These are phyloP conservation scores for Buceros bicornis DNA, from an alignment of 2,797 vertebrate genomes.

Conservation along the genomic window DNA sequence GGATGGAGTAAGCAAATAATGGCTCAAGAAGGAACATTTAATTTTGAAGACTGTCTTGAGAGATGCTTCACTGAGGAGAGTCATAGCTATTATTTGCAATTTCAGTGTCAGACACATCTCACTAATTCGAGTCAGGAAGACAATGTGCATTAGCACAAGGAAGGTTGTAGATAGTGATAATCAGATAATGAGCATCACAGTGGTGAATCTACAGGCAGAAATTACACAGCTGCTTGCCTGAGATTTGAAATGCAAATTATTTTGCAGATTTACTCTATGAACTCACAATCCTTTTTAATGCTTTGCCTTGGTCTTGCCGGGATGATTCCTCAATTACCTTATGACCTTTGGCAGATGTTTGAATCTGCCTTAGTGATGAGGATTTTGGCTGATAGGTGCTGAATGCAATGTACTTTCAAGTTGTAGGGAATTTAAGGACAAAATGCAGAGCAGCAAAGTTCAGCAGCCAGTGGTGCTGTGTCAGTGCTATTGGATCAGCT, in stretches of 20 bases:
- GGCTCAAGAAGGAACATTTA: slow-evolving; percentile 53
- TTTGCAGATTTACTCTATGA: neutral
- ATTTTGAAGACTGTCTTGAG: slow-evolving; percentile 64
- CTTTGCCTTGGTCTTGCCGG: neutral
- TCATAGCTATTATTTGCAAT: slow-evolving; percentile 64
- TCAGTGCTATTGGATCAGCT: neutral
- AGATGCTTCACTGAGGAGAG: slow-evolving; percentile 53
- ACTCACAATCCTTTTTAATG: neutral
- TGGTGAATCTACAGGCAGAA: slow-evolving; percentile 49
- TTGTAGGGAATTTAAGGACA: neutral
- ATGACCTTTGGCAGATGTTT: neutral
- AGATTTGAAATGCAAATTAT: slow-evolving; percentile 49
- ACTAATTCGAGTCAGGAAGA: slow-evolving; percentile 50
- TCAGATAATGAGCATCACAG: slow-evolving; percentile 61
- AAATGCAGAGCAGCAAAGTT: neutral
- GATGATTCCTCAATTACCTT: neutral
- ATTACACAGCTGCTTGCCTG: neutral
- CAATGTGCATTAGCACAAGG: neutral
- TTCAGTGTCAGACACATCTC: slow-evolving; percentile 52
- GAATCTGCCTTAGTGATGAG: neutral
- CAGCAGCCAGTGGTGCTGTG: neutral
- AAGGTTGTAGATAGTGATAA: slow-evolving; percentile 18
- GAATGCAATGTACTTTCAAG: neutral
- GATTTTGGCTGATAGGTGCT: neutral
- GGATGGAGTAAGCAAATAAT: slow-evolving; percentile 61